Percentiles rank a stretch among this genome's conserved stretches.
phyloP scores from a whole-genome alignment of 1,140 invertebrate species.

The Schlechtendalia chinensis region DNA sequence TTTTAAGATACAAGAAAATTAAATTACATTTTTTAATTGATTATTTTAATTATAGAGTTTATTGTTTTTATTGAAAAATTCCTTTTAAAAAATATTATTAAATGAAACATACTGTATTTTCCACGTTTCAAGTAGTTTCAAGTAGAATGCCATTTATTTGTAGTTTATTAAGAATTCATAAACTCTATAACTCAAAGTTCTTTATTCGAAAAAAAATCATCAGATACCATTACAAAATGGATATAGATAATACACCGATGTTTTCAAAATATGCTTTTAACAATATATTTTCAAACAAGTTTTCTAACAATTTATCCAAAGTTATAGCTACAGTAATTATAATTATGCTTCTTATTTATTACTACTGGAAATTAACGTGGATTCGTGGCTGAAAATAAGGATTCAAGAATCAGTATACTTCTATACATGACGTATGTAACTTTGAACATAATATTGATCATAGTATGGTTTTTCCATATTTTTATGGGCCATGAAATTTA shows the following conservation, averaged over 20 bases:
- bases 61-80: not conserved
- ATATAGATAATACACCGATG: not conserved
- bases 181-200: not conserved
- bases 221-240: not conserved
- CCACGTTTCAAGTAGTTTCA: not conserved
- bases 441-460: conserved; percentile 30
- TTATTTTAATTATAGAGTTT: too few relatives aligned
- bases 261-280: not conserved
- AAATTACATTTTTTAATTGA: not conserved
- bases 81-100: not conserved
- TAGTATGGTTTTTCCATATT: conserved; percentile 35
- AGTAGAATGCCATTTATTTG: not conserved
- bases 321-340: not conserved
- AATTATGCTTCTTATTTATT: conserved; percentile 26
- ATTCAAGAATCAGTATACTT: conserved; percentile 30
- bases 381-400: not conserved
- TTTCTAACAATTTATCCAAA: not conserved
- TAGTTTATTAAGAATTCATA: conserved; percentile 3
- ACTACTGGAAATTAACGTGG: conserved; percentile 17
- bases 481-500: conserved; percentile 5
- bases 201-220: not conserved
- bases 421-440: conserved; percentile 13
- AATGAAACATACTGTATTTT: not conserved
- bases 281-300: not conserved
- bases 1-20: too few relatives aligned